Base-by-base conservation (phyloP, 2,888 invertebrate species). In the Arrhopalites spinosus region DNA sequence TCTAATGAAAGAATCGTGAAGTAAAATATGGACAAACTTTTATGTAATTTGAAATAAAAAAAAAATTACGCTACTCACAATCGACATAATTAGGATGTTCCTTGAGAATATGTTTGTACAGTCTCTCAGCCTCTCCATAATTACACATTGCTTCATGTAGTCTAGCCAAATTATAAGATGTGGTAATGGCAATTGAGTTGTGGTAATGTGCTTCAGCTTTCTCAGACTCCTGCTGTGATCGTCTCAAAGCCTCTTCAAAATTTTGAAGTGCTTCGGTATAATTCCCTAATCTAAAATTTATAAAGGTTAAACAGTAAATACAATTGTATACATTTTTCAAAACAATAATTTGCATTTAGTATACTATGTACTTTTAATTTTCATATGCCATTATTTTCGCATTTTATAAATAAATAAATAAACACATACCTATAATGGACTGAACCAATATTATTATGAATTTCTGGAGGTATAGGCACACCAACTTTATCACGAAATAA, bases 61-160 rank as follows among this genome's bases (percentile, higher is more conserved):
- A 56, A 23, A 29, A 67, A 29, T 63, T n/a, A n/a, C n/a, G n/a
- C n/a, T n/a, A 84, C 85, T 84, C 82, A 86, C 99, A 98, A 85
- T 98, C 98, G 29, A 97, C 93, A 85, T 99, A 99, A 85, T 97
- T 98, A 0, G 98, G 98, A 90, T 98, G 97, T 83, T 98, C 96
- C 84, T 94, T 93, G 72, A 99, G 88, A 83, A 99, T 98, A 84
- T 95, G 95, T 85, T 98, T 98, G 87, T 99, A 99, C 0, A 97
- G 87, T 86, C 93, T 94, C 86, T 98, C 98, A 0, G 99, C 97
- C 83, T 94, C 92, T 84, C 98, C 96, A 85, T 93, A 96, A 74
- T 93, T 89, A 84, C 96, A 96, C 67, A 95, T 89, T 0, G 96
- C 94, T 87, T 99, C 99, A 84, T 94, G 93, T 2, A 98, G 88